phyloP scores from a whole-genome alignment of 1,140 invertebrate genomes.

The Probaryconus sp. region DNA sequence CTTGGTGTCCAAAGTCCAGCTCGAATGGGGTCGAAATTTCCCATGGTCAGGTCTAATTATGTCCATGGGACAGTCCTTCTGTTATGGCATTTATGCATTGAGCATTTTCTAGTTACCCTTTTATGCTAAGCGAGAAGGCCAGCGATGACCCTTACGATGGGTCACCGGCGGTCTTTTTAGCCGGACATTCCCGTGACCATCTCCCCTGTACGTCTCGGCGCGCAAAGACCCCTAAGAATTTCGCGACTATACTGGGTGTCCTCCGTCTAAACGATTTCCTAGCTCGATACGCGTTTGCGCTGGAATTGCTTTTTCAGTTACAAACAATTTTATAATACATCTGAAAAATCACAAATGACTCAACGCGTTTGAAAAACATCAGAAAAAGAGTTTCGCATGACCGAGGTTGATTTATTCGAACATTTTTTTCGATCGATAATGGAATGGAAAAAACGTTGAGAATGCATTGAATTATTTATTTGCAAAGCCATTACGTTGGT shows the following conservation, averaged over 20 bases:
- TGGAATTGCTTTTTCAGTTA: too few species aligned
- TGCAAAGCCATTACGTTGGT: too few species aligned
- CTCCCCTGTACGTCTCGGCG: conserved; percentile 56
- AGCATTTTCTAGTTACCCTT: conserved; percentile 74
- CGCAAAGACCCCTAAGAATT: conserved; percentile 40
- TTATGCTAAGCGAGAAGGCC: conserved; percentile 76
- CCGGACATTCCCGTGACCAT: conserved; percentile 72
- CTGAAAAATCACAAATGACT: too few species aligned
- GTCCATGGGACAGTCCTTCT: conserved; percentile 74
- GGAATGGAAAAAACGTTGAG: too few species aligned
- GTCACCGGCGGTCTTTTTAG: conserved; percentile 59
- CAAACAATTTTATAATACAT: too few species aligned
- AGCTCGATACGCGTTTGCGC: too few species aligned
- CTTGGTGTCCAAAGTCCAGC: conserved; percentile 27
- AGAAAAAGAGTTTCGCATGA: neutral
- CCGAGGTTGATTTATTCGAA: too few species aligned
- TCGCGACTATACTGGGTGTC: conserved; percentile 38
- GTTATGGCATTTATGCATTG: conserved; percentile 69
- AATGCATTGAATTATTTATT: too few species aligned
- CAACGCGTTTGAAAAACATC: neutral
- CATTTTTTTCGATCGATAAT: too few species aligned
- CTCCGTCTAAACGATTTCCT: neutral
- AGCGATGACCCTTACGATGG: conserved; percentile 72
- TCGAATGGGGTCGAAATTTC: conserved; percentile 72
- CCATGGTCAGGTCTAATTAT: conserved; percentile 77